Evolutionary conservation across 1,140 invertebrate genomes (phyloP), one percentile per base, ranked within the genome.

Genomic region (Psilanteris sp.): DNA sequence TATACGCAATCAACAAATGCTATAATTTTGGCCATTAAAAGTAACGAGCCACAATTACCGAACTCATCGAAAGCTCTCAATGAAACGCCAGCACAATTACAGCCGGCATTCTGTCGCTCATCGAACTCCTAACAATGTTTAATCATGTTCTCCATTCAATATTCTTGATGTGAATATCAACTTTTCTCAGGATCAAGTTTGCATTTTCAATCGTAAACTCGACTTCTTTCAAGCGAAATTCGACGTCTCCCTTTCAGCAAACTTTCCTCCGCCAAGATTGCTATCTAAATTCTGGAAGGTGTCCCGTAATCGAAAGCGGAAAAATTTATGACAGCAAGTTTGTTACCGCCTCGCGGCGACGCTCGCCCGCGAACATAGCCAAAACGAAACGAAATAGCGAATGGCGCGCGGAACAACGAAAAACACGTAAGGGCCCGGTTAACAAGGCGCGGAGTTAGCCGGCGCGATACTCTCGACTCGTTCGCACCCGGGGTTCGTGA

Each of bases 391-490:
- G 8, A 39, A 66, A 54, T 13, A 18, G 37, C n/a, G n/a, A n/a
- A n/a, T n/a, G n/a, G n/a, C n/a, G n/a, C n/a, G n/a, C 26, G 2
- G 2, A 26, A 31, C 22, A 9, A 16, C 37, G 55, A 46, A 15
- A 52, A 81, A 77, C 77, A 59, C 59, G 64, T 75, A 55, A 76
- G 48, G 37, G 71, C 16, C 59, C 54, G 39, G 41, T 80, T 81
- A 82, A 79, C 73, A 74, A 81, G 77, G 57, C 14, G 31, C 39
- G 1, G 29, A 71, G 44, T 52, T 71, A 67, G 62, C 57, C 34
- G 11, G 37, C 57, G 34, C 32, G 22, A n/a, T n/a, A n/a, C n/a
- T 43, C 52, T 73, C 15, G 43, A 39, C 55, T 54, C 15, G 43
- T 41, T 43, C 43, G 46, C 50, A 27, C 36, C 36, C 50, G 48